Base-by-base conservation (phyloP, 2,797 vertebrate species). In the Typhlichthys eigenmanni region DNA sequence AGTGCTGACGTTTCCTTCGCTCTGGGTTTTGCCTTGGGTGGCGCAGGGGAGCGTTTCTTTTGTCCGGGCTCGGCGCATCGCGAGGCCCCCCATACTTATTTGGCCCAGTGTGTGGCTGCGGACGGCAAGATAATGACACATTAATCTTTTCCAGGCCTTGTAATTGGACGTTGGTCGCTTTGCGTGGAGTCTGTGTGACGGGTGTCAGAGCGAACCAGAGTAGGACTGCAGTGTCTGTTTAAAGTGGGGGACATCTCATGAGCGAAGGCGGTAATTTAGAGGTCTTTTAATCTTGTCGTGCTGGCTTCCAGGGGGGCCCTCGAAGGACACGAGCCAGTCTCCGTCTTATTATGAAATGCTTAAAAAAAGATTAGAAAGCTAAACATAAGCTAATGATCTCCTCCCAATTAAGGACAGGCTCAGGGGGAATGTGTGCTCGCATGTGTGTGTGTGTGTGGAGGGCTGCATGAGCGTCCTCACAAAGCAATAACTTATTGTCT, bases 321-420 rank as follows among this genome's bases (percentile, higher is more conserved):
- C 75, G 16, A 17, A 16, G 68, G 81, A 81, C 49, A 77, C 77
- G 72, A 68, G 65, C 68, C 60, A 67, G 65, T 71, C 74, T 82
- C 69, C 3, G 62, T 77, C 82, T 85, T 85, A 85, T 89, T 81
- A 85, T 81, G 71, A 82, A 87, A 86, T 69, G 69, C 77, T 83
- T 84, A 67, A 80, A 86, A 90, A 85, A 84, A 83, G 83, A 88
- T 80, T 69, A 82, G 61, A 79, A 52, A 58, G 47, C 72, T 58
- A 59, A n/a, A 71, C 69, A 83, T 45, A 45, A 62, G 55, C 68
- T 82, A 84, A 87, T 84, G 83, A 86, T 85, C 78, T 82, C 68
- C 62, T 78, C 80, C 76, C 80, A 84, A 89, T 87, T 87, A 89
- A 68, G 75, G 72, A 60, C 32, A 57, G 54, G 38, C 84, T 84